Evolutionary conservation across 2,113 vertebrate species (phyloP), one percentile per base, ranked within the genome.

Genomic region (Esox niger): DNA sequence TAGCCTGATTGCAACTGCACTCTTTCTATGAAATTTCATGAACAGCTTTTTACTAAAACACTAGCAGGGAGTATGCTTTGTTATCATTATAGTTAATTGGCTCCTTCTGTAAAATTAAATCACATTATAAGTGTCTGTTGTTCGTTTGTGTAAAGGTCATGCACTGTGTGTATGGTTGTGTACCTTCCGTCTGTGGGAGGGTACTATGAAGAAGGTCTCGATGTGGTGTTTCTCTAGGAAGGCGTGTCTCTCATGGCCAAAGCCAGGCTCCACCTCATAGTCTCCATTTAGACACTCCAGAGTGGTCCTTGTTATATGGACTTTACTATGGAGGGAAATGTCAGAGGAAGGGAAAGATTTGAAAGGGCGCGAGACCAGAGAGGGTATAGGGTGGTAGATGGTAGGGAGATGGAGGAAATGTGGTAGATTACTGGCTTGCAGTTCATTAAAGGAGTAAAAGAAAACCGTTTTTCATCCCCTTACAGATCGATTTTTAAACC

Each of bases 121-220:
- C n/a, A n/a, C n/a, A n/a, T n/a, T n/a, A n/a, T n/a, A n/a, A n/a
- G n/a, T n/a, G n/a, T n/a, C n/a, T n/a, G 21, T 56, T 33, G 17
- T n/a, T 13, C 56, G 49, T 29, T 29, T 25, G 29, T 17, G 13
- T 43, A 43, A 43, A 8, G n/a, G 47, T 52, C 4, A 23, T 52
- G 47, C 5, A 49, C n/a, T 49, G 17, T 66, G 56, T 71, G 1
- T 43, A 10, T 47, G 23, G 26, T 27, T 56, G 3, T 66, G 2
- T 81, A 99, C 97, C 93, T 99, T 99, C 46, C 94, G 92, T 69
- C 97, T 91, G 86, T 99, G 96, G 1, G 96, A 98, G 55, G 97
- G 97, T 77, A 99, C 96, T 9, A 99, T 98, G 75, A 99, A 99
- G 86, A 94, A 99, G 0, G 97, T 98, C 90, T 99, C 94, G 2